phyloP scores from a whole-genome alignment of 2,797 vertebrate genomes.

The Crotalus adamanteus region DNA sequence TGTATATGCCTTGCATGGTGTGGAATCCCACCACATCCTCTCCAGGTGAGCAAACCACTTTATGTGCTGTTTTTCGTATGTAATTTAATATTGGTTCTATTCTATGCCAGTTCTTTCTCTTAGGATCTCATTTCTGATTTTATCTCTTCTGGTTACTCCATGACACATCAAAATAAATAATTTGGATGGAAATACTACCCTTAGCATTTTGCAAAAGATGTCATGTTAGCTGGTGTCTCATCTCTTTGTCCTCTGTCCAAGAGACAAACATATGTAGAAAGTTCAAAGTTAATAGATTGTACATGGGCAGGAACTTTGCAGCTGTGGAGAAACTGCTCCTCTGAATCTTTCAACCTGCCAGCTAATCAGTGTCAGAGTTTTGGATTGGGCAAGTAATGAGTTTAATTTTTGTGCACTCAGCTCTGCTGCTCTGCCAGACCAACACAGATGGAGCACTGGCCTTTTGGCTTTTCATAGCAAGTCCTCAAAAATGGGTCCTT shows the following conservation, averaged over 20 bases:
- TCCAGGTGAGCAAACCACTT: too few relatives aligned
- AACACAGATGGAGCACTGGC: neutral
- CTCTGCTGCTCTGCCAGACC: neutral
- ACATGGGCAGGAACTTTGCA: neutral
- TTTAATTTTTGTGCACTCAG: accelerated
- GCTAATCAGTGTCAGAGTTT: neutral
- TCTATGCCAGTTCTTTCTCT: too few relatives aligned
- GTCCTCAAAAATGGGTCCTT: neutral
- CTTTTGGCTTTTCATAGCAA: neutral
- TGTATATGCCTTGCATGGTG: too few relatives aligned
- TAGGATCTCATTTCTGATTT: too few relatives aligned
- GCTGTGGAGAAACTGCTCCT: accelerated
- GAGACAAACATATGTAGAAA: accelerated
- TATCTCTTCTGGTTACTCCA: neutral
- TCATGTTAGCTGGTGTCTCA: neutral
- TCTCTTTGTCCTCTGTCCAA: neutral
- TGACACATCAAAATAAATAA: neutral
- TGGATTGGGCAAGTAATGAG: accelerated
- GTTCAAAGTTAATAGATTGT: neutral
- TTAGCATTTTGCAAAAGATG: neutral
- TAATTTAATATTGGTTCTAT: too few relatives aligned
- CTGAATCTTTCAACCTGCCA: neutral
- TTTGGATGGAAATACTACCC: neutral
- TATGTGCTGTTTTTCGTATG: too few relatives aligned
- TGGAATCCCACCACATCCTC: too few relatives aligned